Evolutionary conservation across 2,888 invertebrate genomes (phyloP).

Genomic region (Clistopyga incitator): DNA sequence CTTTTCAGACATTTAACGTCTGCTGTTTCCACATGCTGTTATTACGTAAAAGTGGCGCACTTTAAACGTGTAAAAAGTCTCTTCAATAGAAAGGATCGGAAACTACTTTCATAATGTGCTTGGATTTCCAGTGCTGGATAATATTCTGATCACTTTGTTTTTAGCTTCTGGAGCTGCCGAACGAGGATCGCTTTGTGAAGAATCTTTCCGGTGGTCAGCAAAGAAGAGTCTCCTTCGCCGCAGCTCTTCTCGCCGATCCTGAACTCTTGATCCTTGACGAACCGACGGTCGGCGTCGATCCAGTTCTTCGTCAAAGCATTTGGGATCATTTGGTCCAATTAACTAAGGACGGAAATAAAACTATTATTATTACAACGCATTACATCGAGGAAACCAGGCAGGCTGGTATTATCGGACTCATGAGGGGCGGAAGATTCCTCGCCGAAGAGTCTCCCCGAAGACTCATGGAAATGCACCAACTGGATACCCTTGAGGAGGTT

Average conservation of each 20-base stretch:
- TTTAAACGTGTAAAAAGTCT: no score
- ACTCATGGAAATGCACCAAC: slow-evolving; percentile 89
- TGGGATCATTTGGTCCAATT: slow-evolving; percentile 94
- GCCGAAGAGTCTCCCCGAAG: slow-evolving; percentile 93
- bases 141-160: slow-evolving; percentile 18
- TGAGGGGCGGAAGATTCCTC: slow-evolving; percentile 93
- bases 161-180: slow-evolving; percentile 86
- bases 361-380: slow-evolving; percentile 94
- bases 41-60: no score
- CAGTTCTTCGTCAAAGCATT: slow-evolving; percentile 93
- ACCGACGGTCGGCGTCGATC: slow-evolving; percentile 97
- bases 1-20: no score
- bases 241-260: slow-evolving; percentile 94
- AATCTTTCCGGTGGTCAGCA: slow-evolving; percentile 96
- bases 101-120: no score
- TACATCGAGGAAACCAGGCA: slow-evolving; percentile 95
- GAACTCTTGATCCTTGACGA: slow-evolving; percentile 96
- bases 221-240: slow-evolving; percentile 94
- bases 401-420: slow-evolving; percentile 92
- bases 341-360: slow-evolving; percentile 90
- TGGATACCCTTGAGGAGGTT: slow-evolving; percentile 91
- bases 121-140: no score
- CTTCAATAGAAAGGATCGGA: no score
- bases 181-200: slow-evolving; percentile 88
- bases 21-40: no score